Evolutionary conservation across 2,888 invertebrate species (phyloP).

Genomic region (Eupithecia inturbata): DNA sequence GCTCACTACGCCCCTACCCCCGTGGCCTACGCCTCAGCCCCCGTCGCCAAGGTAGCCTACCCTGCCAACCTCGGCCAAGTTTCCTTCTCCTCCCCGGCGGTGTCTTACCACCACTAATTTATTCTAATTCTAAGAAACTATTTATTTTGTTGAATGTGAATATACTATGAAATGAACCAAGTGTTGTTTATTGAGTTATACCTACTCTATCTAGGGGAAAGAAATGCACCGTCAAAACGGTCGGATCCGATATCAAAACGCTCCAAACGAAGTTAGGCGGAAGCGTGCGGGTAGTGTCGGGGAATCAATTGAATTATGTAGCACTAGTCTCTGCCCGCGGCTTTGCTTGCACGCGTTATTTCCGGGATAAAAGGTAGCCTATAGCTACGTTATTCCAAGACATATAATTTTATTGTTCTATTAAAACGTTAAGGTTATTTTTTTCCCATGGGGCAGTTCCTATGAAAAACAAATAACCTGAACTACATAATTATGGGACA

Average conservation of each 20-base stretch:
- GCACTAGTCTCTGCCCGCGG: slow-evolving; percentile 46
- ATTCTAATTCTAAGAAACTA: slow-evolving; percentile 55
- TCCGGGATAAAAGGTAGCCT: not conserved
- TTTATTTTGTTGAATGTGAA: slow-evolving; percentile 71
- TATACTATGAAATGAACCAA: slow-evolving; percentile 52
- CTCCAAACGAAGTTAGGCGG: slow-evolving; percentile 79
- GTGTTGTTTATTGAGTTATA: slow-evolving; percentile 56
- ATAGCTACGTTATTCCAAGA: no score
- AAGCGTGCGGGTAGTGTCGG: slow-evolving; percentile 82
- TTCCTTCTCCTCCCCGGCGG: slow-evolving; percentile 68
- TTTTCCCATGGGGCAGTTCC: no score
- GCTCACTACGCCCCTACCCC: slow-evolving; percentile 53
- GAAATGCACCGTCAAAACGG: slow-evolving; percentile 75
- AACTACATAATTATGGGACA: no score
- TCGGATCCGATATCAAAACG: slow-evolving; percentile 83
- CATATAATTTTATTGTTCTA: no score
- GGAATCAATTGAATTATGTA: slow-evolving; percentile 83
- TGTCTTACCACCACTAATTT: slow-evolving; percentile 74
- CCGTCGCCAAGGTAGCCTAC: slow-evolving; percentile 55
- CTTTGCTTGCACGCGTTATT: not conserved
- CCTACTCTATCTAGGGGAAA: slow-evolving; percentile 52
- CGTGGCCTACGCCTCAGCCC: slow-evolving; percentile 51
- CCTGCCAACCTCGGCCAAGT: slow-evolving; percentile 62
- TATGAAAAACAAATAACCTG: no score
- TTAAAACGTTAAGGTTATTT: no score